phyloP scores from a whole-genome alignment of 2,797 vertebrate species.

The Peromyscus eremicus region DNA sequence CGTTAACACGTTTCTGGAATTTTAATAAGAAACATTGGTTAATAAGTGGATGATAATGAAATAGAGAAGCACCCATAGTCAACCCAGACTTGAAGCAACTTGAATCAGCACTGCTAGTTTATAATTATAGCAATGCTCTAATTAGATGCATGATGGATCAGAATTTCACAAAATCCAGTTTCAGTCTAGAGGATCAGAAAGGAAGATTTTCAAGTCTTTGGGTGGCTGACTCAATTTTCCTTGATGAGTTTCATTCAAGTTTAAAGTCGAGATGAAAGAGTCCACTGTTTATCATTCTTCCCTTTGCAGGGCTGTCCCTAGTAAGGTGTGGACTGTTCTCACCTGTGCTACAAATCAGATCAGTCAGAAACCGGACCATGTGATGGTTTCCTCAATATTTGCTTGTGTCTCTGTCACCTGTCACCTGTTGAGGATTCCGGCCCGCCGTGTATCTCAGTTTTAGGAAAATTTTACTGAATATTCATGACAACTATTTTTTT shows the following conservation, averaged over 20 bases:
- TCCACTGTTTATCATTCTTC: background rate
- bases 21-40: conserved; percentile 22
- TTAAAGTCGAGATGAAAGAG: conserved; percentile 13
- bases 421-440: background rate
- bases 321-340: background rate
- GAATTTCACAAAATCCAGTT: conserved; percentile 42
- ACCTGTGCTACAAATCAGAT: background rate
- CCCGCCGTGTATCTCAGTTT: background rate
- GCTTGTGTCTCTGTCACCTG: background rate
- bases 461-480: conserved; percentile 10
- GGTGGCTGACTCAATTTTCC: conserved; percentile 54
- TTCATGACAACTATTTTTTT: background rate
- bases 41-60: conserved; percentile 12
- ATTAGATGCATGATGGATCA: conserved; percentile 52
- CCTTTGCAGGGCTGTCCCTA: conserved; percentile 20
- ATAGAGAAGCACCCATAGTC: background rate
- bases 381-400: background rate
- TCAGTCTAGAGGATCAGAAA: conserved; percentile 28
- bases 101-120: conserved; percentile 43
- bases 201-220: background rate
- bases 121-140: conserved; percentile 35
- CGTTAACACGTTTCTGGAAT: background rate
- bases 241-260: conserved; percentile 45
- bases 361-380: background rate
- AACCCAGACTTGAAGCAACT: conserved; percentile 44